A percentile compares a stretch with the other conserved stretches of the same genome.
Conservation (phyloP, 2,888 invertebrate species). For the Yponomeuta malinellus region DNA sequence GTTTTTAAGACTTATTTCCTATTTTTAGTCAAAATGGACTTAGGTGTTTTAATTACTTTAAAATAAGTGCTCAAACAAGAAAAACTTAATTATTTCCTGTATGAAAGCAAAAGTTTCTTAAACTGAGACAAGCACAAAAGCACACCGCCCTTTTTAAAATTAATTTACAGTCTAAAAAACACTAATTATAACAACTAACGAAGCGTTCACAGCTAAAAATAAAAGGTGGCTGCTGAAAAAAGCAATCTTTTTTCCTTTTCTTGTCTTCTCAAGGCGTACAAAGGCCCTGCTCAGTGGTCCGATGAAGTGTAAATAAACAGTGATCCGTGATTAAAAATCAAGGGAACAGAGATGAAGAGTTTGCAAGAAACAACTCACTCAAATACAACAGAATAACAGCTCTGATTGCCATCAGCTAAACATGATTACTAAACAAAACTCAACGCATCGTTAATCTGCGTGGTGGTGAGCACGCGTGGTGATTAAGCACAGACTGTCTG, state of each 20-base stretch:
- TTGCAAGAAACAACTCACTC: slow-evolving; percentile 23
- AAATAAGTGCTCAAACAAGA: no score
- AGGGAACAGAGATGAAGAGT: slow-evolving; percentile 46
- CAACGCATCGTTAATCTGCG: no score
- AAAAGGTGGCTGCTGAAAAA: slow-evolving; percentile 39
- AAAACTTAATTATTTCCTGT: no score
- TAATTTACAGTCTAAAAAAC: slow-evolving; percentile 32
- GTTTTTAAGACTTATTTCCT: no score
- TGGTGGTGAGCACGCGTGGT: no score
- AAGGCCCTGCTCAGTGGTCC: slow-evolving; percentile 59
- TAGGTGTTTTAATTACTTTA: no score
- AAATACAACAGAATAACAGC: no score
- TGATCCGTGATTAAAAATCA: slow-evolving; percentile 70
- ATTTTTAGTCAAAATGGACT: no score
- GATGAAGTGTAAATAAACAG: slow-evolving; percentile 66
- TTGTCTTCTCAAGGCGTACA: slow-evolving; percentile 47
- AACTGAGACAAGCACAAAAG: background rate
- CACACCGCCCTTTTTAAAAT: slow-evolving; percentile 1
- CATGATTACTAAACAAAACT: no score
- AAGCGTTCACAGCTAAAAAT: slow-evolving; percentile 59
- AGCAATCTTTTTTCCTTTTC: slow-evolving; percentile 48
- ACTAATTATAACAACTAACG: slow-evolving; percentile 65
- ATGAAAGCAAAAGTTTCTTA: no score
- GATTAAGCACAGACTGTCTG: no score
- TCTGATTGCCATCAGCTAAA: no score